These are phyloP conservation scores for Temnopleurus reevesii DNA, from an alignment of 53 echinoderm and acorn worm genomes.

Conservation along the genomic window DNA sequence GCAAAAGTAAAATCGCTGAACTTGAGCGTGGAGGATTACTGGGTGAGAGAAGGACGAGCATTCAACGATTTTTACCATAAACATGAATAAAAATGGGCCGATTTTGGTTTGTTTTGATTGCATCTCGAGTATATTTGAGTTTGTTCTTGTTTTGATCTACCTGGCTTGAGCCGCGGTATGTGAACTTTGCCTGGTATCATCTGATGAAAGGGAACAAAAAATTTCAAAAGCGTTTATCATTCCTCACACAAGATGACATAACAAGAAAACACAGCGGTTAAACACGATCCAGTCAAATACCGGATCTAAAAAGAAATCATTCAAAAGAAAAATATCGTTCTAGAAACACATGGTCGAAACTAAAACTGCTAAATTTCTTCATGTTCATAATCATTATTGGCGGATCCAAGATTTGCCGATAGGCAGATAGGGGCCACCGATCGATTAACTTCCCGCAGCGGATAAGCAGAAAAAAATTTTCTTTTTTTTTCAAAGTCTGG, in stretches of 20 bases:
- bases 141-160: slow-evolving; percentile 10
- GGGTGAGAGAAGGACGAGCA: neutral
- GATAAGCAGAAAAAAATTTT: no score
- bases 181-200: slow-evolving; percentile 1
- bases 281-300: no score
- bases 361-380: no score
- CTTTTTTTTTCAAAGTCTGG: no score
- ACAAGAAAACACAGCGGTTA: neutral
- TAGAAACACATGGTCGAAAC: no score
- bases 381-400: no score
- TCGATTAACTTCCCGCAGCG: no score
- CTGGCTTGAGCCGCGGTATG: slow-evolving; percentile 5
- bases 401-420: no score
- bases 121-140: slow-evolving; percentile 5
- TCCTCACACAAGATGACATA: slow-evolving; percentile 1
- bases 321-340: no score
- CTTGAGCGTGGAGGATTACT: slow-evolving; percentile 12
- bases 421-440: no score
- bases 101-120: slow-evolving; percentile 6
- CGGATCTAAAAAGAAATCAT: no score
- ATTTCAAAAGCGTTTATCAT: slow-evolving; percentile 17
- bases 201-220: neutral
- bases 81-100: neutral
- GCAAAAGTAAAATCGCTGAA: no score
- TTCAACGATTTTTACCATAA: neutral